Percentiles rank a stretch among this genome's conserved stretches.
Conservation (phyloP, 2,888 invertebrate species). For the Nomada hirtipes region DNA sequence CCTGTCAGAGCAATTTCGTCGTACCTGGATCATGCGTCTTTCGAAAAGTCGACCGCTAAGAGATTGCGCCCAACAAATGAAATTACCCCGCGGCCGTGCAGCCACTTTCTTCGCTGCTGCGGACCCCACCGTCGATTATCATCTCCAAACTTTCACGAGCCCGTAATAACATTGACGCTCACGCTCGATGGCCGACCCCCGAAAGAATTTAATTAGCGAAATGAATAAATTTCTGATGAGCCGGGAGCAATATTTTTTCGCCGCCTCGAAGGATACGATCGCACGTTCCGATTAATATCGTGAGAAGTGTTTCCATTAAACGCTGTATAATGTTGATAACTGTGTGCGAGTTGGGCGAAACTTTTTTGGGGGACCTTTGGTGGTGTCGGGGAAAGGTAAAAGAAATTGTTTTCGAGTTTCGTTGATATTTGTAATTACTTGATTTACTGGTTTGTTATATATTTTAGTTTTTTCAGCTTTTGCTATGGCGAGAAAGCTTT, state of each 20-base stretch:
- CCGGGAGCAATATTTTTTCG: neutral
- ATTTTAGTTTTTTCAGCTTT: too few relatives aligned
- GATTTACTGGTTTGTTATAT: too few relatives aligned
- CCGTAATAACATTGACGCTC: slow-evolving; percentile 45
- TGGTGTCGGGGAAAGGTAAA: too few relatives aligned
- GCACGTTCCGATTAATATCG: neutral
- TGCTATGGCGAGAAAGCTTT: too few relatives aligned
- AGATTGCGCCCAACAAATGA: slow-evolving; percentile 77
- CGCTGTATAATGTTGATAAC: too few relatives aligned
- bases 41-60: slow-evolving; percentile 75
- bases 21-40: slow-evolving; percentile 77
- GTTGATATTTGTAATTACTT: too few relatives aligned
- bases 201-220: slow-evolving; percentile 48
- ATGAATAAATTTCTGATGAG: slow-evolving; percentile 45
- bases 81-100: slow-evolving; percentile 68
- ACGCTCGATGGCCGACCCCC: slow-evolving; percentile 9
- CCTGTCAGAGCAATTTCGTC: slow-evolving; percentile 76
- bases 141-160: slow-evolving; percentile 35
- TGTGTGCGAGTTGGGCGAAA: too few relatives aligned
- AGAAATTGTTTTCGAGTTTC: too few relatives aligned
- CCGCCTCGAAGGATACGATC: neutral
- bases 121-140: slow-evolving; percentile 55
- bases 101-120: slow-evolving; percentile 40
- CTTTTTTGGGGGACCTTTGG: too few relatives aligned
- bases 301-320: neutral